Percentiles rank a stretch among this genome's conserved stretches.
phyloP scores from a whole-genome alignment of 2,888 invertebrate species.

The Ecdyonurus torrentis region DNA sequence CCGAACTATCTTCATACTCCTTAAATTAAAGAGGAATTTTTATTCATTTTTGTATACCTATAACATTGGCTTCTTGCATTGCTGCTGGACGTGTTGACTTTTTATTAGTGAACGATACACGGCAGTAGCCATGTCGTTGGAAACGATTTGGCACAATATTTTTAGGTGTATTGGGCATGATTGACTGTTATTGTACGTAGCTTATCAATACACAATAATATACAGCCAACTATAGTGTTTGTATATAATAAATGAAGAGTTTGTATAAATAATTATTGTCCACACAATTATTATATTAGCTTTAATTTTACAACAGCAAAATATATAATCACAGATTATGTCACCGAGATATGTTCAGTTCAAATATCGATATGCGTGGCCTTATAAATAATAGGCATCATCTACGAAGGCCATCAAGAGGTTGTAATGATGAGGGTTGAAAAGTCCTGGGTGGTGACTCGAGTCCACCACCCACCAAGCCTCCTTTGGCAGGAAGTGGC shows the following conservation, averaged over 20 bases:
- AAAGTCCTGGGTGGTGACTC: background rate
- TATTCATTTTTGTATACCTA: background rate
- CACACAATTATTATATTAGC: background rate
- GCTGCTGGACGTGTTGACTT: background rate
- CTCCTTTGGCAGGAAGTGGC: background rate
- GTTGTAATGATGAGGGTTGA: background rate
- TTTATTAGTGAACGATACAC: constrained; percentile 20
- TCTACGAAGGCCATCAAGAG: background rate
- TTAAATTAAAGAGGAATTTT: background rate
- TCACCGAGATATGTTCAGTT: background rate
- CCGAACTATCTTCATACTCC: background rate
- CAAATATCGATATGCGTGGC: background rate
- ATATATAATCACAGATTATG: background rate
- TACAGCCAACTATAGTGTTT: too few species aligned
- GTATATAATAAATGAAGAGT: too few species aligned
- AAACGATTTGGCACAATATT: constrained; percentile 17
- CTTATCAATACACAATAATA: background rate
- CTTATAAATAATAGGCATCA: background rate
- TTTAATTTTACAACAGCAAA: background rate
- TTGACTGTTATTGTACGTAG: background rate
- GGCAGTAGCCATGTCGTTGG: constrained; percentile 26
- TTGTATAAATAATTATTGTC: background rate
- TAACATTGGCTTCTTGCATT: background rate
- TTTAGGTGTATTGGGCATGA: background rate
- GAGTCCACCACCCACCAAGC: background rate